These are phyloP conservation scores for Rousettus leschenaultii DNA, from an alignment of 2,113 vertebrate genomes.

Conservation along the genomic window DNA sequence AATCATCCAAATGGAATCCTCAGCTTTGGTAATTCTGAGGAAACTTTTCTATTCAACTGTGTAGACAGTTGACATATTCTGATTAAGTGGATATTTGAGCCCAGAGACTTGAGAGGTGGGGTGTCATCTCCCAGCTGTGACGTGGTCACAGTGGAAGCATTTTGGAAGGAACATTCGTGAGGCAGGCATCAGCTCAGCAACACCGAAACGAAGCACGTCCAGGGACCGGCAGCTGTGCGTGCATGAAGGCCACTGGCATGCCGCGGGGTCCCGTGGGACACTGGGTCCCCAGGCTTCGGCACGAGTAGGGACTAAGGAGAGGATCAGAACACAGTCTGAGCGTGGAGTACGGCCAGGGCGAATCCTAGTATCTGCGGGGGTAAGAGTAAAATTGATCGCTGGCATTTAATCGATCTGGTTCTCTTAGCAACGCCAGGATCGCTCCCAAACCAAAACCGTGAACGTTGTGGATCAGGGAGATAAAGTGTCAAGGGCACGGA, in stretches of 20 bases:
- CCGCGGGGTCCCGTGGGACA: background rate
- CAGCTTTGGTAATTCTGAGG: background rate
- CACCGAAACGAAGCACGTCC: background rate
- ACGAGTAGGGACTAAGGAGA: background rate
- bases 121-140: background rate
- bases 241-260: background rate
- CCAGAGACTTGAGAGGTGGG: background rate
- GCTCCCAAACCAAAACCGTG: background rate
- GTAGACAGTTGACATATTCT: background rate
- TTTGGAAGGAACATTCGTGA: background rate
- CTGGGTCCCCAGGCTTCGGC: background rate
- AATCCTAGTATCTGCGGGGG: background rate
- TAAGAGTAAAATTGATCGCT: background rate
- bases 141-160: background rate
- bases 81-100: background rate
- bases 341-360: background rate
- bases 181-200: background rate
- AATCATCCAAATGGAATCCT: background rate
- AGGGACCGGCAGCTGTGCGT: accelerated
- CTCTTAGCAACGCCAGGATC: background rate
- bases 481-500: too few species aligned
- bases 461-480: background rate
- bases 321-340: background rate
- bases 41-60: background rate
- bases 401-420: background rate